Base-by-base conservation (phyloP, 2,113 vertebrate species). In the Hystrix brachyura region DNA sequence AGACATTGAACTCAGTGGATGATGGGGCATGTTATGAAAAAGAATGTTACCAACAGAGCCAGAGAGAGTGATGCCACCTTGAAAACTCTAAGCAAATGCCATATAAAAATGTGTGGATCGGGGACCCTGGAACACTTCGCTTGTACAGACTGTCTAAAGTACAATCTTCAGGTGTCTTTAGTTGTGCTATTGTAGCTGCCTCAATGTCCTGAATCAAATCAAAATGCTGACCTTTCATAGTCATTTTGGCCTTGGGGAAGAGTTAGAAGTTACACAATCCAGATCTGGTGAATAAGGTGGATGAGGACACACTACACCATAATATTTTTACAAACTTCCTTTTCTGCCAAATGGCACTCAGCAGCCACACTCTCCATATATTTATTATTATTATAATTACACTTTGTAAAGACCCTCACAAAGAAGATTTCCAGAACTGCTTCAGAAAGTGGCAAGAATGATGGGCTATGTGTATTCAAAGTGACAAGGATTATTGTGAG, bases 281-380 rank as follows among this genome's bases (percentile, higher is more conserved):
- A 46, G 23, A 46, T 27, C 38, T 8, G 0, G 71, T 5, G 23
- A 2, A 2, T 46, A 27, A 46, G 17, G 23, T 25, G 43, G 21
- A 25, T 2, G 11, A 46, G 21, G 34, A 6, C 11, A 13, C 43
- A 13, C 38, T 10, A 25, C 11, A 1, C 19, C 23, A 3, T 0
- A 6, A 4, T 10, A 25, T 46, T 46, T 46, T 27, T 11, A 7
- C 1, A 5, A 46, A 43, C 43, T 74, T 74, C 71, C 38, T 12
- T 67, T 46, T 3, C 38, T 38, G 27, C 21, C 0, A 5, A 25
- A 43, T 46, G 23, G 25, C 4, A 1, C 23, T 6, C 4, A 1
- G 7, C 69, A 74, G 71, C 21, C 4, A 5, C 38, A 74, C 7
- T n/a, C 13, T 3, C 23, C 38, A 2, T 25, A 72, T 15, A 5